Evolutionary conservation across 2,113 vertebrate species (phyloP).

Genomic region (Thomomys bottae): DNA sequence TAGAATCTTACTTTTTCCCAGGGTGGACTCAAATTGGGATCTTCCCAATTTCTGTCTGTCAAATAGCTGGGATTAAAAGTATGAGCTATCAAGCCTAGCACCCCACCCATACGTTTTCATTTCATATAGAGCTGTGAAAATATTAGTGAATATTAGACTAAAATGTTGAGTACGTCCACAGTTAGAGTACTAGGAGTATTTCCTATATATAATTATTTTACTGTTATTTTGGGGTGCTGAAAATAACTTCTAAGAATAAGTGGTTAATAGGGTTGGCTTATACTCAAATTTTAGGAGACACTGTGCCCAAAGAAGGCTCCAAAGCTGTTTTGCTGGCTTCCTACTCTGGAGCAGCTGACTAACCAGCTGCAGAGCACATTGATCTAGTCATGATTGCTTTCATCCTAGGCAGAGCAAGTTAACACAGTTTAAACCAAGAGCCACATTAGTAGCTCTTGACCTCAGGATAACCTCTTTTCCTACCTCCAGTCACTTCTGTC

Average conservation of each 20-base stretch:
- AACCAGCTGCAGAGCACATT: constrained; percentile 64
- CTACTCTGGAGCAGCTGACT: constrained; percentile 56
- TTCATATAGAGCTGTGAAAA: neutral
- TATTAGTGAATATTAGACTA: constrained; percentile 19
- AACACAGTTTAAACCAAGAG: constrained; percentile 65
- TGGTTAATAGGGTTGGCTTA: constrained; percentile 18
- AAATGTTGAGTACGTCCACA: neutral
- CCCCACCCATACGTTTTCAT: neutral
- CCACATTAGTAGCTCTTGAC: constrained; percentile 53
- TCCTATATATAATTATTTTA: constrained; percentile 48
- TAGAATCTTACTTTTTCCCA: too few relatives aligned
- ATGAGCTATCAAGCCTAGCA: too few relatives aligned
- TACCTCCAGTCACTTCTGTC: constrained; percentile 61
- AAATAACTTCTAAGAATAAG: constrained; percentile 42
- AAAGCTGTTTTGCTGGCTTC: constrained; percentile 48
- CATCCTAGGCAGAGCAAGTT: constrained; percentile 59
- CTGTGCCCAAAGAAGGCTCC: constrained; percentile 37
- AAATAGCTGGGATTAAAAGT: too few relatives aligned
- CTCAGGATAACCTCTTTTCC: constrained; percentile 61
- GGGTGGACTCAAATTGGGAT: too few relatives aligned
- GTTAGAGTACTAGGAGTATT: constrained; percentile 27
- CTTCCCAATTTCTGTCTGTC: too few relatives aligned
- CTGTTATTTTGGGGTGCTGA: neutral
- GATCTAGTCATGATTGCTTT: constrained; percentile 61
- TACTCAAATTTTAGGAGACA: constrained; percentile 5